Evolutionary conservation across 2,888 invertebrate species (phyloP), one percentile per base, ranked within the genome.

Genomic region (Drosophila nr. medialis): DNA sequence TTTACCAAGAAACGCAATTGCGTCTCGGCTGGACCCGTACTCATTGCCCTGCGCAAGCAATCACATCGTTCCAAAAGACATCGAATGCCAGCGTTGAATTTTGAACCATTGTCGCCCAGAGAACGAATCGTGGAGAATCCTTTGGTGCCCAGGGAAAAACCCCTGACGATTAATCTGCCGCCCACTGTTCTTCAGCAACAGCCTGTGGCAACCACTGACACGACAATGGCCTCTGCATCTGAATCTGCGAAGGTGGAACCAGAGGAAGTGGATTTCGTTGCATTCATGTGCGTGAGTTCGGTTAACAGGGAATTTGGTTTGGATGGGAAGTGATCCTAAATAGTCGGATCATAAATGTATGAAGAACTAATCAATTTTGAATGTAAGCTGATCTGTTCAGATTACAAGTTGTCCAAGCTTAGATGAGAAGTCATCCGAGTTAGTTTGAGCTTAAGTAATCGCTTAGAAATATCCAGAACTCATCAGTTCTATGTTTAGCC

Each of bases 1-100:
- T 81, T 91, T 10, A 83, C 89, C 32, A 91, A 91, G 64, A 92
- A 90, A 60, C 89, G 93, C 18, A 92, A 91, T 73, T 93, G 92
- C 71, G 82, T 92, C 50, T 92, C 92, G 10, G 93, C 93, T 24
- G 93, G 92, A 40, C 93, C 93, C 18, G 82, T 93, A 30, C 83
- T 93, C 48, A 83, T 92, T 36, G 86, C 89, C 4, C 55, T 89
- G 21, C 89, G 82, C 10, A 89, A 80, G 0, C 84, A 90, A 67
- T 85, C 75, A 5, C 67, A 72, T 60, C 78, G 80, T 0, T 76
- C 64, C 59, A 89, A 75, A 42, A 50, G 69, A 32, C 66, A 80
- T 18, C 63, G 67, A 0, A 64, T 48, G 1, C 15, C 59, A 18
- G 75, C 30, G 2, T 5, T 84, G 13, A 55, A 64, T 45, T 89